These are phyloP conservation scores for Perca schrenkii DNA, from an alignment of 2,113 vertebrate genomes.

Conservation along the genomic window DNA sequence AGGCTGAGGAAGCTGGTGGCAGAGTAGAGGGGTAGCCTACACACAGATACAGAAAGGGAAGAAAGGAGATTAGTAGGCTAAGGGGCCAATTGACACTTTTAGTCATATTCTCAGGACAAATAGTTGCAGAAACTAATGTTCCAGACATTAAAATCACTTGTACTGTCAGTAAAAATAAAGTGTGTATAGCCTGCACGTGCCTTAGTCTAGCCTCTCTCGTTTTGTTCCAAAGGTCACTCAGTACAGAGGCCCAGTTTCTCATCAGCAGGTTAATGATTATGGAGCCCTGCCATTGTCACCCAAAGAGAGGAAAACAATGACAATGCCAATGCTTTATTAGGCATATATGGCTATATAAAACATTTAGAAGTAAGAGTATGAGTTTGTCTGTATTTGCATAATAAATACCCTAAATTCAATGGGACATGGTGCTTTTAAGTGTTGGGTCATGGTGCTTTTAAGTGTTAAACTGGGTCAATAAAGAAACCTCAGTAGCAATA, in stretches of 20 bases:
- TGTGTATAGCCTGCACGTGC: background rate
- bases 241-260: background rate
- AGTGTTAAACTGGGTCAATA: background rate
- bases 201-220: constrained; percentile 17
- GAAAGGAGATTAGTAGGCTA: background rate
- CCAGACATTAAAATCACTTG: constrained; percentile 28
- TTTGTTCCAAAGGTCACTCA: constrained; percentile 22
- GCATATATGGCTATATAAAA: background rate
- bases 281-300: background rate
- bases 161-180: background rate
- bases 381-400: background rate
- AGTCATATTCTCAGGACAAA: constrained; percentile 60
- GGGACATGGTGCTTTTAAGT: background rate
- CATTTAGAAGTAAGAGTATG: background rate
- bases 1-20: constrained; percentile 88
- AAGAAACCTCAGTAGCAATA: background rate
- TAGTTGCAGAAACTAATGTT: constrained; percentile 2
- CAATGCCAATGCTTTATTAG: background rate
- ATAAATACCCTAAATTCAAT: background rate
- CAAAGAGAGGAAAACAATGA: background rate
- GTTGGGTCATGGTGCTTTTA: background rate
- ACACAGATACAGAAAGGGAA: background rate
- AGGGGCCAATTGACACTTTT: constrained; percentile 24
- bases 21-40: constrained; percentile 64
- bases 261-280: constrained; percentile 48